A percentile compares a stretch with the other conserved stretches of the same genome.
Conservation (phyloP, 2,113 vertebrate species). For the Crocuta crocuta region DNA sequence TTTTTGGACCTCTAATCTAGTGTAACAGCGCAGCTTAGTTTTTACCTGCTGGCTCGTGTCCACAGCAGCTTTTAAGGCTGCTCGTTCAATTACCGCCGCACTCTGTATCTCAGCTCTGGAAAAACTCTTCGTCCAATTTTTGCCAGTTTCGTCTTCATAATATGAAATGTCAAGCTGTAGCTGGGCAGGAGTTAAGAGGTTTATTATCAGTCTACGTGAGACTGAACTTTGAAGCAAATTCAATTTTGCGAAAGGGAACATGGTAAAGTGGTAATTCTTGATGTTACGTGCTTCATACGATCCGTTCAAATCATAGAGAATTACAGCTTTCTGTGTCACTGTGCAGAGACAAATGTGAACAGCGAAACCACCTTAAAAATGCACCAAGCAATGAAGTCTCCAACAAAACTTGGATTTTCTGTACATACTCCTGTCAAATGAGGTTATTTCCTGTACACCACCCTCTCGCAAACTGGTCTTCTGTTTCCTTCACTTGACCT, state of each 20-base stretch:
- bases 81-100: neutral
- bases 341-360: slow-evolving; percentile 88
- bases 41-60: neutral
- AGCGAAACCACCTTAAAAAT: slow-evolving; percentile 91
- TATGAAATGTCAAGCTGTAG: slow-evolving; percentile 57
- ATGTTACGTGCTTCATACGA: slow-evolving; percentile 85
- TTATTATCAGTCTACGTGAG: slow-evolving; percentile 67
- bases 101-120: neutral
- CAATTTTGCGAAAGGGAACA: slow-evolving; percentile 83
- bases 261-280: slow-evolving; percentile 84
- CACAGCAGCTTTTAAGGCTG: neutral
- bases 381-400: slow-evolving; percentile 89
- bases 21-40: neutral
- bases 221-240: slow-evolving; percentile 65
- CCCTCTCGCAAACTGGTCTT: slow-evolving; percentile 82
- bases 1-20: neutral
- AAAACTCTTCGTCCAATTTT: neutral
- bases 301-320: slow-evolving; percentile 88
- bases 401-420: slow-evolving; percentile 91
- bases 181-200: slow-evolving; percentile 57
- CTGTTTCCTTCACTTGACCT: slow-evolving; percentile 95
- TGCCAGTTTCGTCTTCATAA: slow-evolving; percentile 21
- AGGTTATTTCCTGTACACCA: slow-evolving; percentile 90
- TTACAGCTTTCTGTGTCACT: slow-evolving; percentile 88
- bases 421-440: slow-evolving; percentile 88